A percentile compares a stretch with the other conserved stretches of the same genome.
phyloP scores from a whole-genome alignment of 2,113 vertebrate species.

The Gobius niger region DNA sequence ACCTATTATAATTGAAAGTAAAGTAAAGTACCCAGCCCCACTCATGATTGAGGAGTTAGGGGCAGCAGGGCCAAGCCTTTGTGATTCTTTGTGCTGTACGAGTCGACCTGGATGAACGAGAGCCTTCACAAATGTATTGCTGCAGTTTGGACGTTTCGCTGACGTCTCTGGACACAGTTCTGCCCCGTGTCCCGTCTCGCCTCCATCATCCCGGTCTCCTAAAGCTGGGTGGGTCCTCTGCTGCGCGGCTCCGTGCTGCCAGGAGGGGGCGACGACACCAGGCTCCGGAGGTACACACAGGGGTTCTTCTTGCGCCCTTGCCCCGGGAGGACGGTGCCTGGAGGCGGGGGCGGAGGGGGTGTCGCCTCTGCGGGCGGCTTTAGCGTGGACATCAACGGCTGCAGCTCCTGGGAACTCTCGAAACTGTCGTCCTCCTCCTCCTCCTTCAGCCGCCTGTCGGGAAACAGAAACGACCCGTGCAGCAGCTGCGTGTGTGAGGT shows the following conservation, averaged over 20 bases:
- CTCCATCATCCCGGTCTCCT: neutral
- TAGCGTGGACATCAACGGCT: conserved; percentile 83
- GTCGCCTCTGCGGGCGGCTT: conserved; percentile 63
- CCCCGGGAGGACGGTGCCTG: conserved; percentile 41
- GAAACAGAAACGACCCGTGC: conserved; percentile 78
- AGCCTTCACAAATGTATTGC: too few species aligned
- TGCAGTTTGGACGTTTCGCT: neutral
- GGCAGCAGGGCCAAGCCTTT: too few species aligned
- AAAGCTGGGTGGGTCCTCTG: conserved; percentile 77
- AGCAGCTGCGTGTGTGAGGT: conserved; percentile 26
- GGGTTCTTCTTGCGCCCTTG: conserved; percentile 76
- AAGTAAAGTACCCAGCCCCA: too few species aligned
- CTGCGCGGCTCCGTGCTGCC: conserved; percentile 50
- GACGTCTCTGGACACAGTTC: neutral
- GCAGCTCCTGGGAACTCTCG: conserved; percentile 80
- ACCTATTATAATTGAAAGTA: too few species aligned
- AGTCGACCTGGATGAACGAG: too few species aligned
- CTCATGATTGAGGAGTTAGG: too few species aligned
- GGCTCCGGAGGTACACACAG: conserved; percentile 78
- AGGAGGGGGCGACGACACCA: conserved; percentile 68
- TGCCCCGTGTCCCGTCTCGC: neutral
- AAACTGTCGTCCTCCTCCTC: conserved; percentile 70
- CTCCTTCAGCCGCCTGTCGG: conserved; percentile 73
- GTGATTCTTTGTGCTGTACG: too few species aligned
- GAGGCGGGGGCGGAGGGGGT: conserved; percentile 62